phyloP scores from a whole-genome alignment of 2,113 vertebrate species.

The Mustela lutreola region DNA sequence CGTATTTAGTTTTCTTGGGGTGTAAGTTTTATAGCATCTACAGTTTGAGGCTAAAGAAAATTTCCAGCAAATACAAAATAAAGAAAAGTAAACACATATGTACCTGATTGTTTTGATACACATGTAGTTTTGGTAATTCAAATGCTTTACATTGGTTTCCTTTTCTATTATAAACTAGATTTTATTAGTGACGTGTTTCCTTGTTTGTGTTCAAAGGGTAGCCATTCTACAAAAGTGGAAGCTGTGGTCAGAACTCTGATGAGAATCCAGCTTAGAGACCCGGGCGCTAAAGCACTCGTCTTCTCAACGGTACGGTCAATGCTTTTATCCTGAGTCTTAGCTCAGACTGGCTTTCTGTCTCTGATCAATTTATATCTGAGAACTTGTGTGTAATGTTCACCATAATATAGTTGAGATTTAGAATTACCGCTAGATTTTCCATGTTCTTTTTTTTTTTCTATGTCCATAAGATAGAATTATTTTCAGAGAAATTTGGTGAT shows the following conservation, averaged over 20 bases:
- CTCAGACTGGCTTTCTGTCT: background rate
- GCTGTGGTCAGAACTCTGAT: slow-evolving; percentile 97
- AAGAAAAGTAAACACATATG: background rate
- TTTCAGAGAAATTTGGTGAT: slow-evolving; percentile 36
- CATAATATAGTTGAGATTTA: background rate
- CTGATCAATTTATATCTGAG: background rate
- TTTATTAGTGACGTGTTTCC: slow-evolving; percentile 41
- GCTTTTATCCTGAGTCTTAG: slow-evolving; percentile 39
- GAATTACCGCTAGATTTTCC: background rate
- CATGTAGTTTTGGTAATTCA: background rate
- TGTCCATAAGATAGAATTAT: slow-evolving; percentile 19
- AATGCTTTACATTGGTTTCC: background rate
- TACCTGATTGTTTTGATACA: background rate
- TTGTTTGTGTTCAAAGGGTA: slow-evolving; percentile 91
- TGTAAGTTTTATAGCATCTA: background rate
- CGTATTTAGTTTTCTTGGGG: background rate
- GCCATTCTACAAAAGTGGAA: slow-evolving; percentile 99
- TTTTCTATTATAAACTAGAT: slow-evolving; percentile 10
- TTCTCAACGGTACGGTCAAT: slow-evolving; percentile 95
- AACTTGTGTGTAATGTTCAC: slow-evolving; percentile 2
- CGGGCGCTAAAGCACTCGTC: slow-evolving; percentile 96
- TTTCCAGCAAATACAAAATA: background rate
- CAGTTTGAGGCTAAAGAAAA: slow-evolving; percentile 36
- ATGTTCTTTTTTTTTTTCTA: slow-evolving; percentile 58
- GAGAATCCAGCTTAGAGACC: slow-evolving; percentile 94